phyloP scores from a whole-genome alignment of 2,888 invertebrate genomes.

The Ctenicera cuprea region DNA sequence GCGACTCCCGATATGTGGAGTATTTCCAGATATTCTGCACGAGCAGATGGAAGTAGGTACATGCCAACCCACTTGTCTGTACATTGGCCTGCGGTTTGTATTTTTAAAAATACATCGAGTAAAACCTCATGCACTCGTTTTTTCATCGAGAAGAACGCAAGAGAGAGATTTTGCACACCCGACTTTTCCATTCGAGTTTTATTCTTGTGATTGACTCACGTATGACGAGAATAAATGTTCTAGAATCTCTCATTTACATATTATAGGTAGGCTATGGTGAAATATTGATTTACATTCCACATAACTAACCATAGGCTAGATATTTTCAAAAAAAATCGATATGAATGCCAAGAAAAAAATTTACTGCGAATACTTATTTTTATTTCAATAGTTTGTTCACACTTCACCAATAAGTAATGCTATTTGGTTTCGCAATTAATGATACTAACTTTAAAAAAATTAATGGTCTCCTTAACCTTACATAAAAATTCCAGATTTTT shows the following conservation, averaged over 20 bases:
- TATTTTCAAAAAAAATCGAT: neutral
- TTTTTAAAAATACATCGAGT: conserved; percentile 43
- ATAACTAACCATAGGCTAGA: neutral
- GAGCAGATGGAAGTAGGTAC: conserved; percentile 4
- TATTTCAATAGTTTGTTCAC: no score
- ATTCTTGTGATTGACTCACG: conserved; percentile 49
- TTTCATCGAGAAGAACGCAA: conserved; percentile 28
- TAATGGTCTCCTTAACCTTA: no score
- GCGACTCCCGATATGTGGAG: conserved; percentile 4
- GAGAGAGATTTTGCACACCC: conserved; percentile 36
- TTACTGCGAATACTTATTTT: no score
- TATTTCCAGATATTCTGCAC: conserved; percentile 19
- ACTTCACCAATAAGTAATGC: no score
- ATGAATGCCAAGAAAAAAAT: no score
- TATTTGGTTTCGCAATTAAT: no score
- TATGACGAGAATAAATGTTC: conserved; percentile 42
- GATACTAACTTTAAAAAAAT: no score
- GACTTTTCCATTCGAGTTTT: conserved; percentile 38
- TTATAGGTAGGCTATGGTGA: conserved; percentile 4
- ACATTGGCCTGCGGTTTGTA: conserved; percentile 49
- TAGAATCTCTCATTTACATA: conserved; percentile 18
- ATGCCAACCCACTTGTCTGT: conserved; percentile 53
- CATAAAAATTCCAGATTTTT: no score
- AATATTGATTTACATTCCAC: neutral
- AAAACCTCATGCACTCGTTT: conserved; percentile 39